phyloP scores from a whole-genome alignment of 2,888 invertebrate genomes.

The Himalopsyche tibetana region DNA sequence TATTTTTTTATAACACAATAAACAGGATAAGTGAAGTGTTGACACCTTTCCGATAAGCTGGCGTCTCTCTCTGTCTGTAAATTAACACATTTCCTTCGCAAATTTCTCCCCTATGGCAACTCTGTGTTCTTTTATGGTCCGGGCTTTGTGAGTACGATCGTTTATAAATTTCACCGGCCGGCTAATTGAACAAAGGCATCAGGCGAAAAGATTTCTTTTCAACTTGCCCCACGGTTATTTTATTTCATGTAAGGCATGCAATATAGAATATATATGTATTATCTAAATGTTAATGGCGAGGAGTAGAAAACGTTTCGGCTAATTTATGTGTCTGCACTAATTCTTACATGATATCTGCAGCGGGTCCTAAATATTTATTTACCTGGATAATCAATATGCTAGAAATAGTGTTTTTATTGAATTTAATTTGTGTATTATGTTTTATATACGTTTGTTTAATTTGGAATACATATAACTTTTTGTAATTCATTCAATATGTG shows the following conservation, averaged over 20 bases:
- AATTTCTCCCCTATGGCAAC: slow-evolving; percentile 37
- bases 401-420: too few relatives aligned
- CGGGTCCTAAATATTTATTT: too few relatives aligned
- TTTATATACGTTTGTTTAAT: too few relatives aligned
- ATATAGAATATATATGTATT: slow-evolving; percentile 32
- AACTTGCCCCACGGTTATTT: slow-evolving; percentile 40
- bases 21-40: neutral
- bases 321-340: too few relatives aligned
- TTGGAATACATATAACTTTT: too few relatives aligned
- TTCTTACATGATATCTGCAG: too few relatives aligned
- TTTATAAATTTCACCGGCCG: slow-evolving; percentile 45
- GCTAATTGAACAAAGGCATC: slow-evolving; percentile 60
- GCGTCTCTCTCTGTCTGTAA: neutral
- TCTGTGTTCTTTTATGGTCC: slow-evolving; percentile 24
- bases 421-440: too few relatives aligned
- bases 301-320: neutral
- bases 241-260: slow-evolving; percentile 43
- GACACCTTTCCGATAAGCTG: neutral
- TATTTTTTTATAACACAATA: neutral
- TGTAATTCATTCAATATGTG: too few relatives aligned
- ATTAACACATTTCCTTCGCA: slow-evolving; percentile 38
- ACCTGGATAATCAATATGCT: too few relatives aligned
- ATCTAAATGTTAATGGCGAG: neutral
- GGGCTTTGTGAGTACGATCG: slow-evolving; percentile 29
- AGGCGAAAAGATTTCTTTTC: slow-evolving; percentile 53